Evolutionary conservation across 2,888 invertebrate species (phyloP).

Genomic region (Seira ritae): DNA sequence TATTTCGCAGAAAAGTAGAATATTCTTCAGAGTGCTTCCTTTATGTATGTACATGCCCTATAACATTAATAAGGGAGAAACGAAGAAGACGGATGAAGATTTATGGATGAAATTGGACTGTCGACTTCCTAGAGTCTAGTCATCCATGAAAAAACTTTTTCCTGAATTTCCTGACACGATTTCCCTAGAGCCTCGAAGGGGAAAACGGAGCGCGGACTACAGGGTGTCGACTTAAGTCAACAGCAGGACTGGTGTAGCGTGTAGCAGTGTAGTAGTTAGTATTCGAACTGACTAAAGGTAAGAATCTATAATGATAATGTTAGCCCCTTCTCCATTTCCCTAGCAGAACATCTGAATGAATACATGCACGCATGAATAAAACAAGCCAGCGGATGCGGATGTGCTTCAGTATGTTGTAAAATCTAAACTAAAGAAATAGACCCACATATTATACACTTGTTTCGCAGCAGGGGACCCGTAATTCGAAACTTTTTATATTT

Average conservation of each 20-base stretch:
- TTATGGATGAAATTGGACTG: slow-evolving; percentile 65
- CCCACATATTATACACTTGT: slow-evolving; percentile 38
- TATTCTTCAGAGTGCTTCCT: no score
- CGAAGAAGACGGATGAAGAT: slow-evolving; percentile 61
- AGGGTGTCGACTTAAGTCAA: slow-evolving; percentile 42
- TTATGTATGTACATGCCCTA: no score
- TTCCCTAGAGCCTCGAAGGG: slow-evolving; percentile 46
- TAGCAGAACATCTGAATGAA: no score
- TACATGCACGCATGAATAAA: slow-evolving; percentile 36
- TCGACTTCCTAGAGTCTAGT: slow-evolving; percentile 58
- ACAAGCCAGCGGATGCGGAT: slow-evolving; percentile 13
- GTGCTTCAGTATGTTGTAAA: no score
- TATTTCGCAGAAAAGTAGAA: no score
- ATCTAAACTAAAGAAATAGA: no score
- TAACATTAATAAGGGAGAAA: slow-evolving; percentile 17
- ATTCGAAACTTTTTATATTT: not conserved
- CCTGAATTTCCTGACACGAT: slow-evolving; percentile 57
- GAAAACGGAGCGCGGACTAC: not conserved
- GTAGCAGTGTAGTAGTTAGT: no score
- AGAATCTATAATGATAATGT: no score
- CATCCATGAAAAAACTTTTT: slow-evolving; percentile 62
- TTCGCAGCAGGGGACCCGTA: slow-evolving; percentile 39
- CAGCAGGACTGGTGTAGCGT: slow-evolving; percentile 1
- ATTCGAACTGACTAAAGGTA: no score
- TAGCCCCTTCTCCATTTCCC: no score